Conservation (phyloP, 2,797 vertebrate species). For the Phylloscopus collybita region DNA sequence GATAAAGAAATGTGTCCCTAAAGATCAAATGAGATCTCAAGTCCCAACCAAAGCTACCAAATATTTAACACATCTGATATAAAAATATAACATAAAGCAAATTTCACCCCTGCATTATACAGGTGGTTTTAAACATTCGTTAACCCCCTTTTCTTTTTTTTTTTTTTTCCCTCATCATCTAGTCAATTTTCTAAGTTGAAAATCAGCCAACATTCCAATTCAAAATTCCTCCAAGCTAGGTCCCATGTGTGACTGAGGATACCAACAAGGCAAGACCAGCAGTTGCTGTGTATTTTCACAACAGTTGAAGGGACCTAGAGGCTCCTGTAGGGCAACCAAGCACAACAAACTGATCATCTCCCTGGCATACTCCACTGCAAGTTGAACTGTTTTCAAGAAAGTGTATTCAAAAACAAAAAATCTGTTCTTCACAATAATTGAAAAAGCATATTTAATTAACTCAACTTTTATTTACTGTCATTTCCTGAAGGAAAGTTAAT, state of each 20-base stretch:
- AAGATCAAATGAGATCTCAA: not conserved
- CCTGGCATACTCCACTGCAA: not conserved
- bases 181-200: not conserved
- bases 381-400: not conserved
- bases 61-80: not conserved
- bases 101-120: not conserved
- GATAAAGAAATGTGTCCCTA: not conserved
- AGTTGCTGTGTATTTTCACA: not conserved
- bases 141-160: not conserved
- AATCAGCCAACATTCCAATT: not conserved
- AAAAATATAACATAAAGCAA: not conserved
- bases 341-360: not conserved
- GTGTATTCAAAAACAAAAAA: not conserved
- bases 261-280: not conserved
- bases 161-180: not conserved
- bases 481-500: slow-evolving; percentile 1
- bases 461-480: not conserved
- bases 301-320: not conserved
- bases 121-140: not conserved
- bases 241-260: not conserved
- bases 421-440: not conserved
- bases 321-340: not conserved
- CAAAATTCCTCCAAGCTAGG: not conserved
- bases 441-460: not conserved
- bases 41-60: not conserved